These are phyloP conservation scores for Sacculina carcini DNA, from an alignment of 2,888 invertebrate genomes.

Conservation along the genomic window DNA sequence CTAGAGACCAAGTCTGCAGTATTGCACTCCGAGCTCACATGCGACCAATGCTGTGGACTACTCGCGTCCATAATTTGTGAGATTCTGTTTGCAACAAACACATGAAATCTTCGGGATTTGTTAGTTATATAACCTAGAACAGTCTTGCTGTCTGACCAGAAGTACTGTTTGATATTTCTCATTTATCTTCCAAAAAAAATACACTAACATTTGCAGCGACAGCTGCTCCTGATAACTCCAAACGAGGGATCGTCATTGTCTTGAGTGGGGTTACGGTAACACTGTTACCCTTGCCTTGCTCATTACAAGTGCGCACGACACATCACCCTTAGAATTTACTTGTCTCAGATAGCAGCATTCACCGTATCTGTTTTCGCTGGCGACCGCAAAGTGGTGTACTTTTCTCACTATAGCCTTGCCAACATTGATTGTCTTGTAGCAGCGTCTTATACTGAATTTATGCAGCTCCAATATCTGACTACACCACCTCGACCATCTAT, in stretches of 20 bases:
- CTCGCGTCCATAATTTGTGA: too few relatives aligned
- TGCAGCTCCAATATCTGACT: not conserved
- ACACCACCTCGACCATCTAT: conserved; percentile 1
- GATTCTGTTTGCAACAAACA: too few relatives aligned
- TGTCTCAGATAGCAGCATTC: conserved; percentile 12
- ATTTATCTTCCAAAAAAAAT: not conserved
- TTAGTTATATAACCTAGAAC: too few relatives aligned
- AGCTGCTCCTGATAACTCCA: conserved; percentile 14
- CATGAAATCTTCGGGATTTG: too few relatives aligned
- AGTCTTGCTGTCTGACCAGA: too few relatives aligned
- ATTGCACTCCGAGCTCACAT: too few relatives aligned
- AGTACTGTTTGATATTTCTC: too few relatives aligned
- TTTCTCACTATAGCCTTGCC: not conserved
- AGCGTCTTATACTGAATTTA: conserved; percentile 7
- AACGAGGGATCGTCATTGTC: conserved; percentile 12
- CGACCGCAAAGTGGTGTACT: conserved; percentile 14
- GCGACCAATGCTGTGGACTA: too few relatives aligned
- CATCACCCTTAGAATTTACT: not conserved
- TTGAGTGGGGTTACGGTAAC: conserved; percentile 15
- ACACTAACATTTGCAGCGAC: not conserved
- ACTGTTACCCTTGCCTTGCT: conserved; percentile 13
- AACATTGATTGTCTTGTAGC: not conserved
- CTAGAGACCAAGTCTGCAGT: too few relatives aligned
- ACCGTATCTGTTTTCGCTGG: conserved; percentile 14
- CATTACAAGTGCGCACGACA: conserved; percentile 6